These are phyloP conservation scores for Bombyx mandarina DNA, from an alignment of 1,140 invertebrate genomes.

Conservation along the genomic window DNA sequence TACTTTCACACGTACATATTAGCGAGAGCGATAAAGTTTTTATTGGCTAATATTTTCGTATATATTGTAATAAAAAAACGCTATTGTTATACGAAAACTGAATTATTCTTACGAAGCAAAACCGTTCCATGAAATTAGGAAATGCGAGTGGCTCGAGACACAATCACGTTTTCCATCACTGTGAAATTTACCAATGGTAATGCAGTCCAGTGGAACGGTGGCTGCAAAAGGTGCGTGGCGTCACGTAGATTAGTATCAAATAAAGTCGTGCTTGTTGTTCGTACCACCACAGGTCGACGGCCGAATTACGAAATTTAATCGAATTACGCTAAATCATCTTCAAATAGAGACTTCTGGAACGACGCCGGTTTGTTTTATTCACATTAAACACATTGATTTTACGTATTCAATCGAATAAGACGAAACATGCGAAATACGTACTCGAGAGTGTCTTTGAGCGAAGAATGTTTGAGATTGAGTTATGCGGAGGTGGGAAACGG, in stretches of 20 bases:
- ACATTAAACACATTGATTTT: too few species aligned
- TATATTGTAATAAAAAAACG: too few species aligned
- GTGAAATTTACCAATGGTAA: conserved; percentile 37
- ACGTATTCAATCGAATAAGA: conserved; percentile 7
- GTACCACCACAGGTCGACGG: conserved; percentile 27
- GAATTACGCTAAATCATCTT: conserved; percentile 26
- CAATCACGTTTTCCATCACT: conserved; percentile 38
- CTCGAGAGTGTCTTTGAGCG: conserved; percentile 9
- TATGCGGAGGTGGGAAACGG: conserved; percentile 32
- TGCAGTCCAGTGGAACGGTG: conserved; percentile 33
- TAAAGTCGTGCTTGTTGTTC: conserved; percentile 23
- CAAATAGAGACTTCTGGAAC: neutral
- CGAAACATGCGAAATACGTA: conserved; percentile 18
- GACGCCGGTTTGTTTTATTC: too few species aligned
- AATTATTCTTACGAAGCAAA: conserved; percentile 18
- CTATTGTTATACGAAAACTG: neutral
- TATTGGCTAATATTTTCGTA: too few species aligned
- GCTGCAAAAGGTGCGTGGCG: conserved; percentile 31
- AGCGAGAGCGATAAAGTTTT: too few species aligned
- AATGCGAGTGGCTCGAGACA: conserved; percentile 29
- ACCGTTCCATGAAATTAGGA: conserved; percentile 26
- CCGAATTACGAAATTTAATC: conserved; percentile 40
- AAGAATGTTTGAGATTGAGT: conserved; percentile 26
- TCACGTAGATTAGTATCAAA: conserved; percentile 44
- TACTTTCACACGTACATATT: too few species aligned